phyloP scores from a whole-genome alignment of 2,888 invertebrate genomes.

The Eristalis arbustorum region DNA sequence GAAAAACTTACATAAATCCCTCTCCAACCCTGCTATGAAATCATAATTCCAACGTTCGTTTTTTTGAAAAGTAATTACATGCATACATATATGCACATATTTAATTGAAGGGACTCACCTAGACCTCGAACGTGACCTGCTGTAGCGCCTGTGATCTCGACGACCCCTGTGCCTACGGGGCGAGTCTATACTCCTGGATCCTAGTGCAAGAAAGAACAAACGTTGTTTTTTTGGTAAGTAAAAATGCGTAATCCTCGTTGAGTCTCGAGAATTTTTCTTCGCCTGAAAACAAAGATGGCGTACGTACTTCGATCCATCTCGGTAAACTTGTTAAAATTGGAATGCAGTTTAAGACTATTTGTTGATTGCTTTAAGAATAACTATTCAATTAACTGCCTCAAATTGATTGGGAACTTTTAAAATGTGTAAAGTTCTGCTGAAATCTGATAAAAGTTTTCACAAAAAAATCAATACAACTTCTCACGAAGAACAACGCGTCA shows the following conservation, averaged over 20 bases:
- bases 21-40: background rate
- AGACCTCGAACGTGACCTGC: constrained; percentile 79
- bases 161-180: constrained; percentile 72
- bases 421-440: background rate
- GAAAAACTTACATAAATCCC: background rate
- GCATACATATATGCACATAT: background rate
- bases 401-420: background rate
- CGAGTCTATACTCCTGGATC: constrained; percentile 72
- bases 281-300: constrained; percentile 59
- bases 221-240: background rate
- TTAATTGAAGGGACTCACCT: constrained; percentile 64
- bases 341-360: constrained; percentile 51
- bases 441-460: background rate
- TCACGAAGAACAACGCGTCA: constrained; percentile 28
- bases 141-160: constrained; percentile 76
- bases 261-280: constrained; percentile 6
- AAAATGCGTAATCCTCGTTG: background rate
- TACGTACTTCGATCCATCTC: constrained; percentile 66
- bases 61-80: background rate
- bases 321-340: constrained; percentile 53
- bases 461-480: constrained; percentile 49
- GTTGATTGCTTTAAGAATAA: background rate
- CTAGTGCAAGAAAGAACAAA: constrained; percentile 18
- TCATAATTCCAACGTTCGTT: background rate
- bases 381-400: background rate